Percentiles rank a stretch among this genome's conserved stretches.
Conservation (phyloP, 2,113 vertebrate species). For the Spea bombifrons region DNA sequence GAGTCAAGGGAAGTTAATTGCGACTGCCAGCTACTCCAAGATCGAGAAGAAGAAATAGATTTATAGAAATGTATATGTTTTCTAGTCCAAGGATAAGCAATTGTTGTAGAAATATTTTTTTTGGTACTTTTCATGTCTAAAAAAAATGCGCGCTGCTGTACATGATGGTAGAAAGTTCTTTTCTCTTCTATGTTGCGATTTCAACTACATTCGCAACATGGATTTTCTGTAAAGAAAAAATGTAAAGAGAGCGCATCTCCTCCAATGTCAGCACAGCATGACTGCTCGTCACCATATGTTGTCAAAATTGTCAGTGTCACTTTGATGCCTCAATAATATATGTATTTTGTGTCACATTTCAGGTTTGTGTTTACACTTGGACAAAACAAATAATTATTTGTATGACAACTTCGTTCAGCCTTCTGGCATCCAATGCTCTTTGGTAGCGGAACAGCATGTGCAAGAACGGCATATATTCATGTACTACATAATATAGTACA, state of each 20-base stretch:
- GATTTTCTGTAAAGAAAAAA: slow-evolving; percentile 3
- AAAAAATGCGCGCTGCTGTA: neutral
- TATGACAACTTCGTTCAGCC: slow-evolving; percentile 12
- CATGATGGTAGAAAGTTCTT: neutral
- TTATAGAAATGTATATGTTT: neutral
- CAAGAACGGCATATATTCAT: neutral
- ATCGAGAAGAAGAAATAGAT: neutral
- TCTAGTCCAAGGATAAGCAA: neutral
- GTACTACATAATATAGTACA: no score
- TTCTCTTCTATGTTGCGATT: neutral
- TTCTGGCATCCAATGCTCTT: slow-evolving; percentile 2
- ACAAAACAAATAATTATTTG: slow-evolving; percentile 28
- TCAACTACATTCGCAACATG: neutral
- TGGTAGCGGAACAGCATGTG: neutral
- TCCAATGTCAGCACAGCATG: slow-evolving; percentile 6
- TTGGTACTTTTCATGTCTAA: no score
- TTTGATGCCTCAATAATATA: slow-evolving; percentile 17
- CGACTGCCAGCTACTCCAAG: neutral
- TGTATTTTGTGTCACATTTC: slow-evolving; percentile 15
- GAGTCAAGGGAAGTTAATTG: neutral
- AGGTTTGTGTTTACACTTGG: slow-evolving; percentile 9
- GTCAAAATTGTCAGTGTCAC: slow-evolving; percentile 22
- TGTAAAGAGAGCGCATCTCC: neutral
- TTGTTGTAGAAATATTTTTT: no score
- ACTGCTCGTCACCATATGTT: neutral